These are phyloP conservation scores for Cantharis nigra DNA, from an alignment of 2,888 invertebrate genomes.

Conservation along the genomic window DNA sequence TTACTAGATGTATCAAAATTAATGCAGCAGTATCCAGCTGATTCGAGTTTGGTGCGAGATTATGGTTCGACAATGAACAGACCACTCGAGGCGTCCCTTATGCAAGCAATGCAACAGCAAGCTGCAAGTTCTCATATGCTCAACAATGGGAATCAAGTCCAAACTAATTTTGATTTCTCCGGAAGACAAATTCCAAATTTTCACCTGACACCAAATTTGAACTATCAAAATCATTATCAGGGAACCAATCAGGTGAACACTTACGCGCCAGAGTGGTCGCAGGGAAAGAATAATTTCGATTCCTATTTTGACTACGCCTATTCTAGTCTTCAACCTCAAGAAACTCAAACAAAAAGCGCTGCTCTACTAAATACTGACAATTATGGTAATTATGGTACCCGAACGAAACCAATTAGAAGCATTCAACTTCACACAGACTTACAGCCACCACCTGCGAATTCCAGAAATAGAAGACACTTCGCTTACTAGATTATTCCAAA, in stretches of 20 bases:
- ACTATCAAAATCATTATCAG: background rate
- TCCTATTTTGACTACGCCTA: background rate
- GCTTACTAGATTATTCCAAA: background rate
- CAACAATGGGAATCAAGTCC: background rate
- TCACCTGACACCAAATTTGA: background rate
- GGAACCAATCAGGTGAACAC: background rate
- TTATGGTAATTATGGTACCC: background rate
- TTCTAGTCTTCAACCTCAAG: background rate
- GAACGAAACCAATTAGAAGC: slow-evolving; percentile 1
- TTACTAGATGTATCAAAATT: background rate
- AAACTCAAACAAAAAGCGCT: background rate
- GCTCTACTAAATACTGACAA: background rate
- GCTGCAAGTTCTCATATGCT: background rate
- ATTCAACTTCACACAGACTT: slow-evolving; percentile 8
- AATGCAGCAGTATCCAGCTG: slow-evolving; percentile 12
- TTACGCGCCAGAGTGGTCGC: background rate
- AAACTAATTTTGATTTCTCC: background rate
- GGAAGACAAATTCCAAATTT: background rate
- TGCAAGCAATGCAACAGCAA: slow-evolving; percentile 8
- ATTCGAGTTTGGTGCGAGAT: slow-evolving; percentile 33
- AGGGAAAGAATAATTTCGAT: background rate
- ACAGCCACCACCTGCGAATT: slow-evolving; percentile 12
- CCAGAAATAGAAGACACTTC: slow-evolving; percentile 9
- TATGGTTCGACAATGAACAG: slow-evolving; percentile 10
- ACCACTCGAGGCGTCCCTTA: slow-evolving; percentile 5